Evolutionary conservation across 2,888 invertebrate genomes (phyloP).

Genomic region (Campaea margaritaria): DNA sequence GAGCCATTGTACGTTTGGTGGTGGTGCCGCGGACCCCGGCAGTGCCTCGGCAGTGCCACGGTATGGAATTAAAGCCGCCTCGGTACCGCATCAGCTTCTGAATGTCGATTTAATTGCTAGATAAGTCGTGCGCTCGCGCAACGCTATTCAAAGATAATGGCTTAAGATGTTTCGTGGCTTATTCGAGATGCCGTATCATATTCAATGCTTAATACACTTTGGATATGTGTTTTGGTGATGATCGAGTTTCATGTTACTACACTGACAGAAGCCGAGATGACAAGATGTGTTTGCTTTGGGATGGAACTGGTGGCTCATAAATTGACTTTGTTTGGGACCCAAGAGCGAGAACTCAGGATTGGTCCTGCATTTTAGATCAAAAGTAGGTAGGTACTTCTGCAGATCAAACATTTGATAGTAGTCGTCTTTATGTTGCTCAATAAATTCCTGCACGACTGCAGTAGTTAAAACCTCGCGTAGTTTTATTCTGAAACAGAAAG

Average conservation of each 20-base stretch:
- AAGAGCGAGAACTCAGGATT: too few relatives aligned
- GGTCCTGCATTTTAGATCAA: too few relatives aligned
- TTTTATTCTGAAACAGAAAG: constrained; percentile 27
- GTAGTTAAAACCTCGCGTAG: constrained; percentile 22
- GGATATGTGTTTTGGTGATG: constrained; percentile 27
- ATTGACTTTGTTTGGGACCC: not conserved
- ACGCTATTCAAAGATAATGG: constrained; percentile 81
- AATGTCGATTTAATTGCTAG: constrained; percentile 85
- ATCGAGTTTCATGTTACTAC: constrained; percentile 10
- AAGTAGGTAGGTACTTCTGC: too few relatives aligned
- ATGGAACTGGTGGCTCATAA: not conserved
- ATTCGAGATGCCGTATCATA: constrained; percentile 64
- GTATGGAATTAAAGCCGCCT: constrained; percentile 77
- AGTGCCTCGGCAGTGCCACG: constrained; percentile 13
- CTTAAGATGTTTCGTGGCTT: constrained; percentile 77
- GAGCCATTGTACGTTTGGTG: constrained; percentile 81
- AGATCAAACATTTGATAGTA: too few relatives aligned
- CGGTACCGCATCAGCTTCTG: constrained; percentile 79
- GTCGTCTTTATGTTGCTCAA: constrained; percentile 1
- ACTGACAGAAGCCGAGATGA: not conserved
- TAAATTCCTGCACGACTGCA: constrained; percentile 13
- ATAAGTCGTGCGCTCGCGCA: constrained; percentile 77
- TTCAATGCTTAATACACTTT: constrained; percentile 51
- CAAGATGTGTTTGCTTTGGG: not conserved
- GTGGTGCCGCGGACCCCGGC: constrained; percentile 53